These are phyloP conservation scores for Bellardia bayeri DNA, from an alignment of 2,888 invertebrate species.

Conservation along the genomic window DNA sequence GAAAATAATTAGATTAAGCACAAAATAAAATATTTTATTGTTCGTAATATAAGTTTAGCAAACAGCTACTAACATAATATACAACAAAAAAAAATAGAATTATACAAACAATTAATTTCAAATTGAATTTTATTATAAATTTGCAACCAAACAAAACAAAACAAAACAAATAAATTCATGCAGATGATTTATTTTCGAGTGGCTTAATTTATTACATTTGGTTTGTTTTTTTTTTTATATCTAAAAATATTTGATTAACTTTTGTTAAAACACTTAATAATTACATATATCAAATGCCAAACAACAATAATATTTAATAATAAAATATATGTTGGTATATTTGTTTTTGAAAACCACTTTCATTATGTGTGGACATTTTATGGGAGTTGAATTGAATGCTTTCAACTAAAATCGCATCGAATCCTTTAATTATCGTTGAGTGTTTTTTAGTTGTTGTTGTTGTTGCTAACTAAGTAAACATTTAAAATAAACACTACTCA, in stretches of 20 bases:
- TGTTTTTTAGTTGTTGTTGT: neutral
- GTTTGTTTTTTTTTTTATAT: neutral
- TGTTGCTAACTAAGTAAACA: neutral
- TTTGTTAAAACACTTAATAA: constrained; percentile 16
- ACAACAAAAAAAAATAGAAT: neutral
- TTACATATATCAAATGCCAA: neutral
- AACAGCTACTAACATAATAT: neutral
- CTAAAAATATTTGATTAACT: constrained; percentile 11
- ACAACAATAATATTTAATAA: constrained; percentile 10
- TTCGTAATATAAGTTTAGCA: neutral
- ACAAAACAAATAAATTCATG: constrained; percentile 16
- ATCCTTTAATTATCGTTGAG: constrained; percentile 9
- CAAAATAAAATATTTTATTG: neutral
- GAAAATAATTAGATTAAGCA: neutral
- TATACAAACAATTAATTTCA: constrained; percentile 26
- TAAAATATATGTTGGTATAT: neutral
- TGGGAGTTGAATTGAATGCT: constrained; percentile 9
- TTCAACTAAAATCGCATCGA: constrained; percentile 18
- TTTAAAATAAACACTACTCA: constrained; percentile 17
- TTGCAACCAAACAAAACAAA: neutral
- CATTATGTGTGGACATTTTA: constrained; percentile 34
- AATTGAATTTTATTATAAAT: constrained; percentile 31
- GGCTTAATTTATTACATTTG: constrained; percentile 35
- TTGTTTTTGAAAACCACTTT: constrained; percentile 28
- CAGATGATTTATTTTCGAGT: constrained; percentile 37